Conservation (phyloP, 2,888 invertebrate genomes). For the Prenolepis imparis region DNA sequence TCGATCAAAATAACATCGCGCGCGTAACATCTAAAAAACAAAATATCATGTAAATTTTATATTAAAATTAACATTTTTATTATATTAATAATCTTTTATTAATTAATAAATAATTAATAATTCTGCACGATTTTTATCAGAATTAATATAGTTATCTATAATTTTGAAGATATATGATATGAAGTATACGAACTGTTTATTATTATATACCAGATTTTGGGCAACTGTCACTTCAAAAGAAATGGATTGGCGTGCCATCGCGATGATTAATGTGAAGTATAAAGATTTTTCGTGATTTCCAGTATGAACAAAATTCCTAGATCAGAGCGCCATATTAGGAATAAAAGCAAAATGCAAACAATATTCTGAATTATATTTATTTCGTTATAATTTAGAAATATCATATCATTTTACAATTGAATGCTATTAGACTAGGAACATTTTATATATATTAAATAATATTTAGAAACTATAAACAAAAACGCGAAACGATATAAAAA, state of each 20-base stretch:
- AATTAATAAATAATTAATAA: too few species aligned
- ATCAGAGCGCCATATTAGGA: neutral
- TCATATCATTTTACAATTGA: neutral
- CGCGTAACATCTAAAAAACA: neutral
- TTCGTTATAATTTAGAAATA: neutral
- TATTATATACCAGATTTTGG: slow-evolving; percentile 46
- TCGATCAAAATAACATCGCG: neutral
- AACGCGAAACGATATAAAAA: too few species aligned
- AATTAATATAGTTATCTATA: neutral
- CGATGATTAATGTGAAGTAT: slow-evolving; percentile 13
- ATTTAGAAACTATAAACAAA: neutral
- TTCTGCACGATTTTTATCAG: neutral
- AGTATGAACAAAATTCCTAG: neutral
- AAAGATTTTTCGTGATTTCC: slow-evolving; percentile 2
- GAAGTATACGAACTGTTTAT: neutral
- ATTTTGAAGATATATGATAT: slow-evolving; percentile 5
- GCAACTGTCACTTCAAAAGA: slow-evolving; percentile 63
- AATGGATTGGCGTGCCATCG: slow-evolving; percentile 22
- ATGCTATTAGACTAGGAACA: neutral
- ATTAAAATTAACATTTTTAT: neutral
- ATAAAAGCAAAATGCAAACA: neutral
- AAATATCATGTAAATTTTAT: neutral
- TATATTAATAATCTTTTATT: neutral
- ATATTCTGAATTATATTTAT: neutral
- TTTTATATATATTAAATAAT: slow-evolving; percentile 20